Conservation (phyloP, 2,113 vertebrate genomes). For the Peucedramus taeniatus region DNA sequence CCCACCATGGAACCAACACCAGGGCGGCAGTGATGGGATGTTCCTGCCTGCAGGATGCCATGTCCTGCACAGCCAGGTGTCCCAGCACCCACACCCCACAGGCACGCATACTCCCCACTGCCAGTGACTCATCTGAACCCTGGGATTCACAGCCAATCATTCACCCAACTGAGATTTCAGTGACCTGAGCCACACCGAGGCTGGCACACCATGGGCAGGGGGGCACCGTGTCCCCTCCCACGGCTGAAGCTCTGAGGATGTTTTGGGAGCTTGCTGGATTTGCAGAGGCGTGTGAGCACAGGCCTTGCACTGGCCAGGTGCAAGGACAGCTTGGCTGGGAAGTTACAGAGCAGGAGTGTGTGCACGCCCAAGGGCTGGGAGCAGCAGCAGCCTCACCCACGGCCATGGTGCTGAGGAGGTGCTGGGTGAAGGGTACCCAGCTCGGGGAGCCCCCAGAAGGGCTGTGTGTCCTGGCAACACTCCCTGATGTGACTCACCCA, state of each 20-base stretch:
- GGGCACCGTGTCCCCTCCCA: not conserved
- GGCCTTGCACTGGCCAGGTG: too few species aligned
- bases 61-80: not conserved
- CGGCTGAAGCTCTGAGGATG: not conserved
- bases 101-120: rapidly evolving
- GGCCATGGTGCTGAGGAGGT: not conserved
- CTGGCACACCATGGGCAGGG: rapidly evolving
- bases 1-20: rapidly evolving
- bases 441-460: rapidly evolving
- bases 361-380: not conserved
- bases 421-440: not conserved
- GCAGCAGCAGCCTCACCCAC: not conserved
- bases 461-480: rapidly evolving
- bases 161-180: rapidly evolving
- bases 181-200: rapidly evolving
- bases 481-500: rapidly evolving
- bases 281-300: rapidly evolving
- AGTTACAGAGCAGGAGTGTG: not conserved
- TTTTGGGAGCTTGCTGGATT: not conserved
- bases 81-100: not conserved
- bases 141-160: not conserved
- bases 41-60: not conserved
- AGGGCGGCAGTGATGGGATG: rapidly evolving
- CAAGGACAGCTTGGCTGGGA: not conserved
- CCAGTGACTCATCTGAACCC: not conserved